Evolutionary conservation across 2,113 vertebrate species (phyloP).

Genomic region (Anolis carolinensis): DNA sequence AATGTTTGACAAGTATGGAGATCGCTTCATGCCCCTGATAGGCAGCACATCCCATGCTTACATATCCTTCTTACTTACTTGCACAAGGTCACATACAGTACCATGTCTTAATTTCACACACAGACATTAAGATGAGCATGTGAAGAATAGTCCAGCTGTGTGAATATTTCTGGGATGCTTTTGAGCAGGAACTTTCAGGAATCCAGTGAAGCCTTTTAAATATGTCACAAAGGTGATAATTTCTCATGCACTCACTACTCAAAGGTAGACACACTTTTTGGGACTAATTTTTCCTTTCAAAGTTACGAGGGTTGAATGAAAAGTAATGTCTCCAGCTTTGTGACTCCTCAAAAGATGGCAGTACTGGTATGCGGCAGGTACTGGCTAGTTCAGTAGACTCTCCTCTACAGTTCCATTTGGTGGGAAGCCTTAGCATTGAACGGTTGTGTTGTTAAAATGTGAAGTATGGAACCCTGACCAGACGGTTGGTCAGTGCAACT

Average conservation of each 20-base stretch:
- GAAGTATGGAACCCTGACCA: too few relatives aligned
- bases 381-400: too few relatives aligned
- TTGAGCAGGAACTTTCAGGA: background rate
- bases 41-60: background rate
- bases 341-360: too few relatives aligned
- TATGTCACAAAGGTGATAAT: background rate
- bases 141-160: background rate
- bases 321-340: too few relatives aligned
- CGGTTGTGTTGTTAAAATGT: too few relatives aligned
- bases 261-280: background rate
- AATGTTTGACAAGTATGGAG: background rate
- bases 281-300: background rate
- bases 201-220: background rate
- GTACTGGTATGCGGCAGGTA: too few relatives aligned
- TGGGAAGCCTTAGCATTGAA: too few relatives aligned
- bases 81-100: background rate
- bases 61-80: background rate
- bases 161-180: background rate
- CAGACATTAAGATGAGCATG: background rate
- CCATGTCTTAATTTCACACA: background rate
- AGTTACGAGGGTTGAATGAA: background rate
- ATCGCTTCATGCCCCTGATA: background rate
- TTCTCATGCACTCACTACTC: too few relatives aligned
- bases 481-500: too few relatives aligned
- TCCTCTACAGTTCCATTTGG: too few relatives aligned